Base-by-base conservation (phyloP, 1,140 invertebrate species). In the Drosophila lacertosa region DNA sequence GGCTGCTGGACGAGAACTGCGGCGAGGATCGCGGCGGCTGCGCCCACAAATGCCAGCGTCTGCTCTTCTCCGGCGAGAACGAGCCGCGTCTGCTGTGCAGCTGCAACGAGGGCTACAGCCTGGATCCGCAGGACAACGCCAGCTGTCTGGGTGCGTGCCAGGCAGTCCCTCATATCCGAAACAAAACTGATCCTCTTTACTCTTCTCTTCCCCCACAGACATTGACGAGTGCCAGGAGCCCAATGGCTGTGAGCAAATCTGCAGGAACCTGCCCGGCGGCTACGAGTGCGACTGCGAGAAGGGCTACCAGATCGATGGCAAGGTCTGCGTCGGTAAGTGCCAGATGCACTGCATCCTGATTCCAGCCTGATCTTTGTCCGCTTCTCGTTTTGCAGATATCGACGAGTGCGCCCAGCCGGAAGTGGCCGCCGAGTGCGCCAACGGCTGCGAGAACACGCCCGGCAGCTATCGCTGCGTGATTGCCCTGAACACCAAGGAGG, bases 141-240 rank as follows among this genome's bases (percentile, higher is more conserved):
- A 73, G 37, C 6, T 91, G 91, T 53, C 72, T 77, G 42, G 91
- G 91, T 92, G 47, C n/a, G n/a, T n/a, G n/a, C n/a, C n/a, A n/a
- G 50, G 73, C 55, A 13, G 6, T 16, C 11, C 4, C 2, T 13
- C 1, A 5, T 10, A 10, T 10, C 10, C 10, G 3, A 29, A 7
- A 7, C 1, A 29, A 29, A 18, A 22, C 18, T 22, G 11, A n/a
- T 44, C 10, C 11, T n/a, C 10, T 29, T 11, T 2, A 7, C 11
- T 2, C 5, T 1, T 16, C 16, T 16, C 2, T 20, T 4, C 0
- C n/a, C n/a, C n/a, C n/a, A n/a, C 20, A 93, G 95, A 97, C 91
- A 93, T 97, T 51, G 94, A 97, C 91, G 96, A 97, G 89, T 97
- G 96, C 83, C 78, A 93, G 66, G 92, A 92, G 57, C 93, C 94